phyloP scores from a whole-genome alignment of 2,888 invertebrate genomes.

The Hemistola chrysoprasaria region DNA sequence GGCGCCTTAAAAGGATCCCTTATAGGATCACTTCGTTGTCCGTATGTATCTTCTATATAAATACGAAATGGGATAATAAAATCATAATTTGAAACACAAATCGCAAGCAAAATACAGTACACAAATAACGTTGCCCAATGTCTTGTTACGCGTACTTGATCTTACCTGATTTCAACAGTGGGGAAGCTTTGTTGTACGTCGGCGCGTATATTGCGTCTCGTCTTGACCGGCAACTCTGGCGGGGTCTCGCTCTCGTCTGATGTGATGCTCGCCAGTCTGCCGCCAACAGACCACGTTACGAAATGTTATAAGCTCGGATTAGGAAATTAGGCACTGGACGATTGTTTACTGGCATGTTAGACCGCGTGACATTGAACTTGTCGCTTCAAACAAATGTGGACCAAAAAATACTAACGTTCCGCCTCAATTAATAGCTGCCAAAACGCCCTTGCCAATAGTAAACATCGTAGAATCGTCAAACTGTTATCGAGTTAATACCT shows the following conservation, averaged over 20 bases:
- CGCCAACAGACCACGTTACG: slow-evolving; percentile 27
- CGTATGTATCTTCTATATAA: too few species aligned
- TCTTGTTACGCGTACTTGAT: background rate
- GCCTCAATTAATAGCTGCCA: too few species aligned
- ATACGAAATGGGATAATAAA: too few species aligned
- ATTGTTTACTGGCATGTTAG: slow-evolving; percentile 7
- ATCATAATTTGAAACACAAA: too few species aligned
- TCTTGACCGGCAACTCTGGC: slow-evolving; percentile 84
- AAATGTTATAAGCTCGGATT: slow-evolving; percentile 20
- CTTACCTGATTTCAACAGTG: slow-evolving; percentile 29
- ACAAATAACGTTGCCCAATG: background rate
- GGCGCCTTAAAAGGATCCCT: too few species aligned
- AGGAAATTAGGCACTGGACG: slow-evolving; percentile 4
- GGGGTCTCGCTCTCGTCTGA: slow-evolving; percentile 77
- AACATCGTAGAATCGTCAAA: too few species aligned
- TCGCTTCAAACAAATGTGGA: slow-evolving; percentile 5
- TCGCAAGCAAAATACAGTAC: too few species aligned
- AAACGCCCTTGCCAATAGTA: too few species aligned
- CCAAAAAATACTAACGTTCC: too few species aligned
- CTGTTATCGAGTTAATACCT: too few species aligned
- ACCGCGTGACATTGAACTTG: slow-evolving; percentile 12
- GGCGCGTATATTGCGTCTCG: slow-evolving; percentile 69
- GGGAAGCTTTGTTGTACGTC: slow-evolving; percentile 63
- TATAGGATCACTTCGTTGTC: too few species aligned
- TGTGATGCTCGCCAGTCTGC: slow-evolving; percentile 69